Percentiles rank a stretch among this genome's conserved stretches.
phyloP scores from a whole-genome alignment of 2,888 invertebrate species.

The Malacosoma neustria region DNA sequence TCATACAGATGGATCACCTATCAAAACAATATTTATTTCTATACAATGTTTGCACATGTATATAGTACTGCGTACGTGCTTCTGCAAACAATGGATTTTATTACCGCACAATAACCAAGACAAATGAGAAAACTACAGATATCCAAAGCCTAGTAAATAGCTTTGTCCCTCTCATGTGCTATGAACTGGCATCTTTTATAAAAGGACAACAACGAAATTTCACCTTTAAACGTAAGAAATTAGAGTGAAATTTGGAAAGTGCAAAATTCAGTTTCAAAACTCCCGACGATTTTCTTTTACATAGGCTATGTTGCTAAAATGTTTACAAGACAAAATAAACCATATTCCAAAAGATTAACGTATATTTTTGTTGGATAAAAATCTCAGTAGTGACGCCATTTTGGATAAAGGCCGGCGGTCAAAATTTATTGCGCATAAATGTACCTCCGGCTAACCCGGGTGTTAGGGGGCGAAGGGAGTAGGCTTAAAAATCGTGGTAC shows the following conservation, averaged over 20 bases:
- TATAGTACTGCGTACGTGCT: not conserved
- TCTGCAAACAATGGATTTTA: conserved; percentile 47
- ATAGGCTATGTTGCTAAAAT: conserved; percentile 36
- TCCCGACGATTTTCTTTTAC: conserved; percentile 56
- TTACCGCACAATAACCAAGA: conserved; percentile 59
- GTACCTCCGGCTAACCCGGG: conserved; percentile 73
- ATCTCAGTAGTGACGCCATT: conserved; percentile 43
- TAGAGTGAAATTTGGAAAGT: conserved; percentile 48
- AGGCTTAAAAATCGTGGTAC: conserved; percentile 71
- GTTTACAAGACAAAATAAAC: conserved; percentile 13
- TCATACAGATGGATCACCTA: no score
- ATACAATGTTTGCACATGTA: not conserved
- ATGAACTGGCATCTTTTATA: conserved; percentile 55
- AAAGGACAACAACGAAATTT: conserved; percentile 28
- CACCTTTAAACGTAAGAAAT: conserved; percentile 22
- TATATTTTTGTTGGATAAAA: conserved; percentile 22
- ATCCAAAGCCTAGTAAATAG: conserved; percentile 57
- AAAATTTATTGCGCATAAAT: conserved; percentile 76
- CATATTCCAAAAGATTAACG: conserved; percentile 17
- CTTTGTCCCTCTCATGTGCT: conserved; percentile 39
- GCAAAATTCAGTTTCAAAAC: conserved; percentile 47
- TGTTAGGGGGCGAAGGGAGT: conserved; percentile 64
- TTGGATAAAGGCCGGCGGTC: conserved; percentile 53
- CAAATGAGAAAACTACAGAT: conserved; percentile 66
- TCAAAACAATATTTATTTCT: no score